phyloP scores from a whole-genome alignment of 1,140 invertebrate genomes.

The Drosophila ercepeae region DNA sequence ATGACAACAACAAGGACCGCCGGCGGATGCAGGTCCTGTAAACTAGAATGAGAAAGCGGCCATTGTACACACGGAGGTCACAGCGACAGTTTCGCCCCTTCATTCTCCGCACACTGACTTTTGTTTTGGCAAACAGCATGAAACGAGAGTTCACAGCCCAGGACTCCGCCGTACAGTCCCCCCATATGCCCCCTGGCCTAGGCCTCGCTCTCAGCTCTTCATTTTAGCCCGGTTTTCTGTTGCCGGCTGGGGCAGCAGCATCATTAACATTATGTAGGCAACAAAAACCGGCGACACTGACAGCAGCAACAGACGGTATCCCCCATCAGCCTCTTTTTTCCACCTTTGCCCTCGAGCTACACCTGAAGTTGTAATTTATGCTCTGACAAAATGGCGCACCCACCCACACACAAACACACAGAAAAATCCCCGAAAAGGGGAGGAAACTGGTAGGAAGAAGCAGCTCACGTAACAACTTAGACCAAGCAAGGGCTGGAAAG shows the following conservation, averaged over 20 bases:
- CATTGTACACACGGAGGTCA: constrained; percentile 42
- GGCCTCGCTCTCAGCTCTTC: not conserved
- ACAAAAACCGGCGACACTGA: constrained; percentile 64
- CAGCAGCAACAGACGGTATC: constrained; percentile 45
- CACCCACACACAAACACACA: constrained; percentile 18
- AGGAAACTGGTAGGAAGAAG: constrained; percentile 30
- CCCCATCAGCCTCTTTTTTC: not conserved
- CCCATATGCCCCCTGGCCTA: not conserved
- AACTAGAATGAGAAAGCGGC: constrained; percentile 20
- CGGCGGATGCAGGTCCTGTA: constrained; percentile 30
- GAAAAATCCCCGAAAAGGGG: constrained; percentile 19
- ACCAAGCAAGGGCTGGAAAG: no score
- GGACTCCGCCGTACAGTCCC: not conserved
- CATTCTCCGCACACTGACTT: constrained; percentile 40
- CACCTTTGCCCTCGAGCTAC: constrained; percentile 35
- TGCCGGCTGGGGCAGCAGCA: constrained; percentile 61
- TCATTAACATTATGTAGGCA: constrained; percentile 80
- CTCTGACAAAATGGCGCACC: constrained; percentile 74
- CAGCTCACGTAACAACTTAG: constrained; percentile 55
- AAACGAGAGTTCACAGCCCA: constrained; percentile 53
- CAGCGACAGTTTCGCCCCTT: constrained; percentile 28
- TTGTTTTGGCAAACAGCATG: constrained; percentile 71
- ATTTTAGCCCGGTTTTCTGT: constrained; percentile 26
- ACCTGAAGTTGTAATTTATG: constrained; percentile 80
- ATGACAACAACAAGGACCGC: constrained; percentile 13